Conservation (phyloP, 2,797 vertebrate genomes). For the Eptatretus atami region DNA sequence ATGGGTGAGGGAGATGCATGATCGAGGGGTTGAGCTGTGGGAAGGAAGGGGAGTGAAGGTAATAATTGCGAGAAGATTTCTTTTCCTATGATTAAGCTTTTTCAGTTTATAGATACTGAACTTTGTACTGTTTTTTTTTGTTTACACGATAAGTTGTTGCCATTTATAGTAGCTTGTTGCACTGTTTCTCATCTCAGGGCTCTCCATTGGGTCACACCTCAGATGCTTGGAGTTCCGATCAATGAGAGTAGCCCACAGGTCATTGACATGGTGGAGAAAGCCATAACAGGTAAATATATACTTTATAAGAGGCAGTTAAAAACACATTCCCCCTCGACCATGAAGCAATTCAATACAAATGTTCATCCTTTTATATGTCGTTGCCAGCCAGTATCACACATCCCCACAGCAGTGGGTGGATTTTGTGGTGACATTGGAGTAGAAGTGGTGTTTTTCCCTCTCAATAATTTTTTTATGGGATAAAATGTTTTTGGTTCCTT, state of each 20-base stretch:
- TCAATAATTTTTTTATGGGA: no score
- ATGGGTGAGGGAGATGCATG: not conserved
- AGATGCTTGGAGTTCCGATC: conserved; percentile 79
- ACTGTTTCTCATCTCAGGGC: conserved; percentile 20
- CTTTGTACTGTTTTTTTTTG: no score
- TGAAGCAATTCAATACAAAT: no score
- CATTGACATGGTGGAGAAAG: conserved; percentile 69
- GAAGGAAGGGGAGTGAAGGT: conserved; percentile 2
- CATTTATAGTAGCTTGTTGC: not conserved
- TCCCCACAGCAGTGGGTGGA: no score
- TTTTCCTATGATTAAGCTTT: no score
- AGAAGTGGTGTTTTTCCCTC: no score
- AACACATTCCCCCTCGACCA: no score
- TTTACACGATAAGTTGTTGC: not conserved
- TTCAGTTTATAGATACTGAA: no score
- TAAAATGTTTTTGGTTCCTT: no score
- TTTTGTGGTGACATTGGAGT: no score
- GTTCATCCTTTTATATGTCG: no score
- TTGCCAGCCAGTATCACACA: no score
- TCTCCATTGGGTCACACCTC: conserved; percentile 69
- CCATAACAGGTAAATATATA: conserved; percentile 49
- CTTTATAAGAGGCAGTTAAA: not conserved
- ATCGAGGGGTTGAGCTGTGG: not conserved
- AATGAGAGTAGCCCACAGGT: conserved; percentile 73
- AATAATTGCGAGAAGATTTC: not conserved